Evolutionary conservation across 2,888 invertebrate species (phyloP).

Genomic region (Protula sp.): DNA sequence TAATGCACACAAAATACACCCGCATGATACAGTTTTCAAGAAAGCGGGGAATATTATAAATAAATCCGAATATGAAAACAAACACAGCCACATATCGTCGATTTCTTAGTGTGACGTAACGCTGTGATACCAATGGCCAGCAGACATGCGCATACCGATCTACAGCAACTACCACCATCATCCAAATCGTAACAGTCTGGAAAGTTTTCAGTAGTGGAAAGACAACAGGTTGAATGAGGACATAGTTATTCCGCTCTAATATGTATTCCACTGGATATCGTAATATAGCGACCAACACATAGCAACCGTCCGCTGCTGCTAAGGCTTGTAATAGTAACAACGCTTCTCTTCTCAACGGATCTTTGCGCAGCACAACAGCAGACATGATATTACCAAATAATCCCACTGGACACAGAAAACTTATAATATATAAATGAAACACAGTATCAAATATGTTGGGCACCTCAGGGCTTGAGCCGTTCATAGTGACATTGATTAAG

Average conservation of each 20-base stretch:
- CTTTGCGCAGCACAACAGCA: slow-evolving; percentile 16
- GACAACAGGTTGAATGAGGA: slow-evolving; percentile 15
- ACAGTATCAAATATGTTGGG: neutral
- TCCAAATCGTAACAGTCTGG: slow-evolving; percentile 25
- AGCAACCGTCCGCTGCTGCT: slow-evolving; percentile 19
- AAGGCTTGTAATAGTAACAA: slow-evolving; percentile 15
- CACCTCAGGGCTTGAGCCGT: too few relatives aligned
- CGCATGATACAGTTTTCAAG: slow-evolving; percentile 17
- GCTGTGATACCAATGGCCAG: slow-evolving; percentile 14
- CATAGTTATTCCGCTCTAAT: slow-evolving; percentile 4
- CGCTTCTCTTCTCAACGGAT: slow-evolving; percentile 18
- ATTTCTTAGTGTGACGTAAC: slow-evolving; percentile 11
- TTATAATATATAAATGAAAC: slow-evolving; percentile 17
- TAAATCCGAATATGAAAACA: slow-evolving; percentile 14
- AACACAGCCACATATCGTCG: slow-evolving; percentile 8
- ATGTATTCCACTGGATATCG: slow-evolving; percentile 23
- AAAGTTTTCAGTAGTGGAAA: slow-evolving; percentile 21
- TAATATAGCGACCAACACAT: slow-evolving; percentile 15
- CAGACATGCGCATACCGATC: slow-evolving; percentile 24
- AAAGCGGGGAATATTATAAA: slow-evolving; percentile 21
- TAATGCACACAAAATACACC: slow-evolving; percentile 5
- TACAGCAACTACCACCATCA: slow-evolving; percentile 23
- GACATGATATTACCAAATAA: slow-evolving; percentile 17
- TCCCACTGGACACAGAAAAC: slow-evolving; percentile 14
- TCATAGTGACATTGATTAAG: too few relatives aligned